Percentiles rank a stretch among this genome's conserved stretches.
phyloP scores from a whole-genome alignment of 2,113 vertebrate genomes.

The Notothenia rossii region DNA sequence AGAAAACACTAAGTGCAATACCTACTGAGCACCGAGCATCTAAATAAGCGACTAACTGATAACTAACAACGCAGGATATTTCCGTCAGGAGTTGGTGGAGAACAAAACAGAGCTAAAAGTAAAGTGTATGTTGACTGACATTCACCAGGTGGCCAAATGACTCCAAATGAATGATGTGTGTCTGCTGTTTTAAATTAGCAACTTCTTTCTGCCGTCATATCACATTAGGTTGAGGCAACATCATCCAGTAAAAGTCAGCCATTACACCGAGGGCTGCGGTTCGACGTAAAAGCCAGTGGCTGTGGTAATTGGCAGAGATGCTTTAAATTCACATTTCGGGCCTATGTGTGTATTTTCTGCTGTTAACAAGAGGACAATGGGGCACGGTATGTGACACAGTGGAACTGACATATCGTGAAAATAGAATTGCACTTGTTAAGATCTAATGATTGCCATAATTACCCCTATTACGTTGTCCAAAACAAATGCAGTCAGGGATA shows the following conservation, averaged over 20 bases:
- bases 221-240: not conserved
- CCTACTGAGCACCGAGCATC: not conserved
- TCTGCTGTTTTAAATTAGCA: not conserved
- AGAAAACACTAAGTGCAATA: too few relatives aligned
- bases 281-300: not conserved
- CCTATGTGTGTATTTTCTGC: not conserved
- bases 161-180: not conserved
- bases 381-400: constrained; percentile 9
- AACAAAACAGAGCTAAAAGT: constrained; percentile 1
- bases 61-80: not conserved
- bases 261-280: not conserved
- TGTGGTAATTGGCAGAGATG: not conserved
- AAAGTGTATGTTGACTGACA: not conserved
- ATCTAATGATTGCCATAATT: constrained; percentile 27
- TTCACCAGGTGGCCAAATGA: not conserved
- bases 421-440: not conserved
- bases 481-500: not conserved
- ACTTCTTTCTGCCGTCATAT: not conserved
- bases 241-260: not conserved
- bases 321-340: not conserved
- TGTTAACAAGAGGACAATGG: constrained; percentile 6
- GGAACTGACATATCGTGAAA: constrained; percentile 17
- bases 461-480: constrained; percentile 1
- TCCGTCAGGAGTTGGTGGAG: not conserved
- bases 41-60: not conserved